These are phyloP conservation scores for Drosophila phalerata DNA, from an alignment of 2,888 invertebrate species.

Conservation along the genomic window DNA sequence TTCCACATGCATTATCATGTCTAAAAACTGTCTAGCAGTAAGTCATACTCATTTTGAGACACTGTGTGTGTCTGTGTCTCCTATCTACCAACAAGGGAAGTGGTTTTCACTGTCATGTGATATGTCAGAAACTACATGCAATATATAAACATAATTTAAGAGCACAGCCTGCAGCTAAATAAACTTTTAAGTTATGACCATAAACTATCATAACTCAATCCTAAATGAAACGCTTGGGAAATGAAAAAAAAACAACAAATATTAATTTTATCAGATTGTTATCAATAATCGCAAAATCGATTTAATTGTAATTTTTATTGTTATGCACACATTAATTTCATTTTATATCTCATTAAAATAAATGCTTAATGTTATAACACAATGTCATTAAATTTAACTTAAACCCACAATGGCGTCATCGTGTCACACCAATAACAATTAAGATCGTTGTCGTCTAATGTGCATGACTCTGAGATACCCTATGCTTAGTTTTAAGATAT, in stretches of 20 bases:
- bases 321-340: not conserved
- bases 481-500: not conserved
- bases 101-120: slow-evolving; percentile 10
- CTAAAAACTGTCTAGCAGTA: slow-evolving; percentile 65
- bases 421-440: slow-evolving; percentile 1
- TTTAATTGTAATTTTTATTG: not conserved
- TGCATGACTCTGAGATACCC: not conserved
- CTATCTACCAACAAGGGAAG: not conserved
- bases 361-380: slow-evolving; percentile 1
- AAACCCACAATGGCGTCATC: slow-evolving; percentile 6
- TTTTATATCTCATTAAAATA: slow-evolving; percentile 19
- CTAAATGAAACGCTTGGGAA: not conserved
- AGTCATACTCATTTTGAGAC: slow-evolving; percentile 52
- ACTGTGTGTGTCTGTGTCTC: slow-evolving; percentile 31
- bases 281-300: slow-evolving; percentile 16
- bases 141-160: slow-evolving; percentile 60
- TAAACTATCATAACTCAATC: slow-evolving; percentile 11
- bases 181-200: slow-evolving; percentile 21
- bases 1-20: slow-evolving; percentile 71
- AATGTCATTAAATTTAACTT: slow-evolving; percentile 8
- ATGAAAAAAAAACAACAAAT: not conserved
- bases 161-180: slow-evolving; percentile 14
- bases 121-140: slow-evolving; percentile 32
- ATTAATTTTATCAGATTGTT: not conserved
- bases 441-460: not conserved